A percentile compares a stretch with the other conserved stretches of the same genome.
phyloP scores from a whole-genome alignment of 2,888 invertebrate genomes.

The Melieria picta region DNA sequence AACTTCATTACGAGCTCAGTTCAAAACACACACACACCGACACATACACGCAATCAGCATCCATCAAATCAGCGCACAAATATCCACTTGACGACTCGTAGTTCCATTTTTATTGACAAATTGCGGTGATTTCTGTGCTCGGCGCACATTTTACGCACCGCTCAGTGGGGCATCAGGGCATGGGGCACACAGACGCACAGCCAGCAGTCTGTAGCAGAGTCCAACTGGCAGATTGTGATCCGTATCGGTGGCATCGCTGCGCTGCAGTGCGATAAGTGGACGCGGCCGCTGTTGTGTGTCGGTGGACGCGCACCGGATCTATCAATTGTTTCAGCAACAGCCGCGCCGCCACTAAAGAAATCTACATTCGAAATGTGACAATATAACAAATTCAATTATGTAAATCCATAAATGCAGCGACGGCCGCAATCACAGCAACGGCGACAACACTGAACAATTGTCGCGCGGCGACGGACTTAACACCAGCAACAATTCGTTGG shows the following conservation, averaged over 20 bases:
- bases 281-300: slow-evolving; percentile 10
- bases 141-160: slow-evolving; percentile 6
- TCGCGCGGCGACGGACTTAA: slow-evolving; percentile 5
- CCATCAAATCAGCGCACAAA: slow-evolving; percentile 32
- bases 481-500: background rate
- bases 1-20: background rate
- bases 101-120: slow-evolving; percentile 33
- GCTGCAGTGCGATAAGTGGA: too few species aligned
- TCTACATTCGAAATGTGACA: slow-evolving; percentile 56
- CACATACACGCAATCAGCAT: slow-evolving; percentile 25
- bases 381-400: slow-evolving; percentile 66
- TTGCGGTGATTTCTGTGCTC: slow-evolving; percentile 23
- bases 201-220: background rate
- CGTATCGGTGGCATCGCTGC: too few species aligned
- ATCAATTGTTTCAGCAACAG: slow-evolving; percentile 56
- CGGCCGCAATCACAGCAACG: background rate
- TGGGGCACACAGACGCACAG: slow-evolving; percentile 16
- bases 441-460: slow-evolving; percentile 16
- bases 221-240: too few species aligned
- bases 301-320: slow-evolving; percentile 54
- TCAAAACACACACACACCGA: background rate
- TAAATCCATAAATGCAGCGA: slow-evolving; percentile 55
- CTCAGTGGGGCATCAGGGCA: slow-evolving; percentile 33
- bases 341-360: slow-evolving; percentile 22
- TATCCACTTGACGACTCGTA: slow-evolving; percentile 29